phyloP scores from a whole-genome alignment of 2,113 vertebrate genomes.

The Tringa solitaria region DNA sequence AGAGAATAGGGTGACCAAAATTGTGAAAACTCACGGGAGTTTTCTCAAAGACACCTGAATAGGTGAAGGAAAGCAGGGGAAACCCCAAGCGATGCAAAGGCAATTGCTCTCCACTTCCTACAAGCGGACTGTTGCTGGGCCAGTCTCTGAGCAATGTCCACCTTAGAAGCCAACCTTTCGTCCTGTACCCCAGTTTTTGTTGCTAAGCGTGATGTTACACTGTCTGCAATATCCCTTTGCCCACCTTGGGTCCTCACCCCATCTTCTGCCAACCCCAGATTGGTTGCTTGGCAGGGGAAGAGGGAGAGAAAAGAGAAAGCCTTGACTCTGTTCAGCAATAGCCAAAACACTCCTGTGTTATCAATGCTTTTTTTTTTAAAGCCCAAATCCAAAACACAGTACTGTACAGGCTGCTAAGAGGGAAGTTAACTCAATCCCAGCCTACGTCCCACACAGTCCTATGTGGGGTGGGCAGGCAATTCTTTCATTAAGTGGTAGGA shows the following conservation, averaged over 20 bases:
- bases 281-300: neutral
- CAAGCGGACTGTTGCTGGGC: neutral
- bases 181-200: neutral
- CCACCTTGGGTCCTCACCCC: neutral
- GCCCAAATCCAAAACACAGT: neutral
- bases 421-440: neutral
- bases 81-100: neutral
- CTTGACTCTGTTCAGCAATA: neutral
- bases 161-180: neutral
- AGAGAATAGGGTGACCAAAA: neutral
- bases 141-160: neutral
- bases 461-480: neutral
- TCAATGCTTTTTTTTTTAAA: neutral
- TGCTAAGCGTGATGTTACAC: neutral
- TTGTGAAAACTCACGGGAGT: neutral
- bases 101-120: accelerated
- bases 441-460: accelerated
- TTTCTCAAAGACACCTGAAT: neutral
- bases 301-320: neutral
- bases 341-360: neutral
- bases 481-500: neutral
- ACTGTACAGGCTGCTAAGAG: neutral
- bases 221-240: neutral
- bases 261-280: neutral
- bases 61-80: neutral